Percentiles rank a stretch among this genome's conserved stretches.
phyloP scores from a whole-genome alignment of 2,113 vertebrate genomes.

The western clawed frog (Xenopus tropicalis) region UCB_Xtro_10.0 CM004443.2:161807001-161807500 shows the following conservation, averaged over 20 bases:
- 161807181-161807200: background rate
- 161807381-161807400: conserved; percentile 55
- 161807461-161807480: conserved; percentile 99
- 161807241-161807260: conserved; percentile 73
- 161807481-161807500: conserved; percentile 97
- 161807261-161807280: conserved; percentile 47
- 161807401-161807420: conserved; percentile 64
- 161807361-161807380: conserved; percentile 43
- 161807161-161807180: background rate
- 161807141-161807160: background rate
- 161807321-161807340: conserved; percentile 50
- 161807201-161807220: conserved; percentile 62
- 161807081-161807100: no score
- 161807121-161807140: background rate
- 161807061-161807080: no score
- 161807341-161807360: conserved; percentile 48
- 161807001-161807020: no score
- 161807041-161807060: no score
- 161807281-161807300: conserved; percentile 43
- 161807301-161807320: conserved; percentile 45
- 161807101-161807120: background rate
- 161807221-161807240: conserved; percentile 57
- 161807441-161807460: conserved; percentile 80
- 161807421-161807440: conserved; percentile 79
- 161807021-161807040: no score